Evolutionary conservation across 2,888 invertebrate species (phyloP).

Genomic region (Apamea anceps): DNA sequence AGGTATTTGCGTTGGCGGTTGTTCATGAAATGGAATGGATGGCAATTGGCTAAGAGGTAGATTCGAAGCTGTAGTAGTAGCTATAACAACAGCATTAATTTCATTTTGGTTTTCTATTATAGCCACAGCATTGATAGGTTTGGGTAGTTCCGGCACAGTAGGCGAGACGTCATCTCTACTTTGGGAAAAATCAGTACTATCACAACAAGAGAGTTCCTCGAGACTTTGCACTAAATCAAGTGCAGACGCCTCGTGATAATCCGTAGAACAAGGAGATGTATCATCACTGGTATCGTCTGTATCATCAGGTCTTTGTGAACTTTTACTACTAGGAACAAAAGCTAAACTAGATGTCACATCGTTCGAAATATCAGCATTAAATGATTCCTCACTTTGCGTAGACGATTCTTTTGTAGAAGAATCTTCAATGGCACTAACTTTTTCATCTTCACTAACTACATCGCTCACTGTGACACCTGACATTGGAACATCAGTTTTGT

Average conservation of each 20-base stretch:
- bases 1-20: slow-evolving; percentile 72
- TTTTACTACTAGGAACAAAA: slow-evolving; percentile 86
- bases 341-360: slow-evolving; percentile 88
- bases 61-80: slow-evolving; percentile 71
- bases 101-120: slow-evolving; percentile 55
- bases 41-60: slow-evolving; percentile 81
- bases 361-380: slow-evolving; percentile 85
- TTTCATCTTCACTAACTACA: slow-evolving; percentile 77
- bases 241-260: slow-evolving; percentile 88
- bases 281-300: slow-evolving; percentile 86
- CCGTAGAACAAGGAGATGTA: slow-evolving; percentile 87
- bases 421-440: slow-evolving; percentile 70
- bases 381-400: slow-evolving; percentile 83
- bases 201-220: slow-evolving; percentile 85
- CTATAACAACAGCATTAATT: slow-evolving; percentile 58
- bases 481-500: slow-evolving; percentile 60
- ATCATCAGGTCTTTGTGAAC: slow-evolving; percentile 80
- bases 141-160: slow-evolving; percentile 68
- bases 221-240: slow-evolving; percentile 84
- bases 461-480: slow-evolving; percentile 69
- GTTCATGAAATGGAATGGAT: slow-evolving; percentile 82
- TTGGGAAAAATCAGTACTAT: slow-evolving; percentile 87
- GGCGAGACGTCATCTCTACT: slow-evolving; percentile 86
- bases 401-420: slow-evolving; percentile 77
- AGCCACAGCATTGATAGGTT: slow-evolving; percentile 61